A percentile compares a stretch with the other conserved stretches of the same genome.
phyloP scores from a whole-genome alignment of 2,113 vertebrate genomes.

The Salvelinus fontinalis region DNA sequence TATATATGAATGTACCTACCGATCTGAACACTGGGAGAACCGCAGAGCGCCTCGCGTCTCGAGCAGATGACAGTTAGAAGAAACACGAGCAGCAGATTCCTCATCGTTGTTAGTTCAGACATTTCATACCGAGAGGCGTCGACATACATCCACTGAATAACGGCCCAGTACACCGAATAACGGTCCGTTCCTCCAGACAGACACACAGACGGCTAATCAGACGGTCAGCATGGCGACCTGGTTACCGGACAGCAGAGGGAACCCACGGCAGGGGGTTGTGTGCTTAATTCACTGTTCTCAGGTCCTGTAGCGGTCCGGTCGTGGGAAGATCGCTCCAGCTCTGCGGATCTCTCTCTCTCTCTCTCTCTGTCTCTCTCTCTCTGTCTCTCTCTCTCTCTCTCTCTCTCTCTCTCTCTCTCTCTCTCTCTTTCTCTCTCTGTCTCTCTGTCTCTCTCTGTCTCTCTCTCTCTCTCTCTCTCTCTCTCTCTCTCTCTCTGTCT shows the following conservation, averaged over 20 bases:
- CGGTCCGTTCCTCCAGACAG: slow-evolving; percentile 23
- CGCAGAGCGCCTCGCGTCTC: slow-evolving; percentile 83
- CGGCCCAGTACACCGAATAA: slow-evolving; percentile 54
- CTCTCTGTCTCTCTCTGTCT: neutral
- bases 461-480: neutral
- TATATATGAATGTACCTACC: slow-evolving; percentile 70
- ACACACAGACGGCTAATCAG: slow-evolving; percentile 38
- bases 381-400: neutral
- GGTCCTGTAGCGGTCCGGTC: neutral
- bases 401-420: neutral
- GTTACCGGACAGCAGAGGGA: neutral
- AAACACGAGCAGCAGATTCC: slow-evolving; percentile 72
- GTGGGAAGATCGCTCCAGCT: slow-evolving; percentile 3
- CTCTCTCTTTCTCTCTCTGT: neutral
- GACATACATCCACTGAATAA: slow-evolving; percentile 77
- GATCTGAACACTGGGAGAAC: slow-evolving; percentile 86
- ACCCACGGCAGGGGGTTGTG: neutral
- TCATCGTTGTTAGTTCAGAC: slow-evolving; percentile 78
- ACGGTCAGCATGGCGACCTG: slow-evolving; percentile 67
- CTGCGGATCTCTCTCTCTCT: slow-evolving; percentile 5
- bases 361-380: neutral
- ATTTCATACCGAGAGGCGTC: slow-evolving; percentile 79
- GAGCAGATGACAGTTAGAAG: slow-evolving; percentile 73
- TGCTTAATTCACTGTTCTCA: neutral
- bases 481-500: neutral